Evolutionary conservation across 1,140 invertebrate species (phyloP).

Genomic region (Drosophila rhopaloa): DNA sequence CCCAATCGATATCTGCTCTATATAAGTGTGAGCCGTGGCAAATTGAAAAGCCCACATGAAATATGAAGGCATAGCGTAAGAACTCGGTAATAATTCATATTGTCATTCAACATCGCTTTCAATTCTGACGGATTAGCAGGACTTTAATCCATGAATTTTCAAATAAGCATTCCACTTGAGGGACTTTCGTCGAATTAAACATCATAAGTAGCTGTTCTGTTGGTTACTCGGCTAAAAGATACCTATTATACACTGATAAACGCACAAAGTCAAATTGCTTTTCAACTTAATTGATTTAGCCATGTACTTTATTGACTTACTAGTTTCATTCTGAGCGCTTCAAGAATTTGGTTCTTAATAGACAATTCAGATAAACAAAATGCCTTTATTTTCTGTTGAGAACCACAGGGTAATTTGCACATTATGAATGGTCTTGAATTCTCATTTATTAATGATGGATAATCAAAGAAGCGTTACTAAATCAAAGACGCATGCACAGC

Average conservation of each 20-base stretch:
- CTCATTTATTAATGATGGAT: constrained; percentile 32
- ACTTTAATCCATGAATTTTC: constrained; percentile 27
- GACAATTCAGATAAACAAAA: too few relatives aligned
- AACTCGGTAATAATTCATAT: constrained; percentile 36
- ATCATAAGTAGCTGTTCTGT: neutral
- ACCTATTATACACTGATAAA: too few relatives aligned
- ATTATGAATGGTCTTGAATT: neutral
- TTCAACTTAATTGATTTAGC: too few relatives aligned
- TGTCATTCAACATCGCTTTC: constrained; percentile 22
- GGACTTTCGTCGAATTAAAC: constrained; percentile 1
- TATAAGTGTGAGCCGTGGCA: constrained; percentile 9
- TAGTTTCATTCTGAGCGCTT: too few relatives aligned
- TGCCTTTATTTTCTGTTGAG: neutral
- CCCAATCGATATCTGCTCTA: constrained; percentile 37
- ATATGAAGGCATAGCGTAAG: constrained; percentile 14
- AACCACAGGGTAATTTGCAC: neutral
- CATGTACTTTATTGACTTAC: too few relatives aligned
- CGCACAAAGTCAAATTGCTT: too few relatives aligned
- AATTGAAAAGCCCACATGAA: constrained; percentile 18
- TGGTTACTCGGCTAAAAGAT: neutral
- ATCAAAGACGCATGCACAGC: neutral
- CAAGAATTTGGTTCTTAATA: too few relatives aligned
- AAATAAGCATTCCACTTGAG: constrained; percentile 21
- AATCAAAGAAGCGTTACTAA: constrained; percentile 40
- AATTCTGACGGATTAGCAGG: constrained; percentile 35